Evolutionary conservation across 2,888 invertebrate genomes (phyloP).

Genomic region (Cephus nigrinus): DNA sequence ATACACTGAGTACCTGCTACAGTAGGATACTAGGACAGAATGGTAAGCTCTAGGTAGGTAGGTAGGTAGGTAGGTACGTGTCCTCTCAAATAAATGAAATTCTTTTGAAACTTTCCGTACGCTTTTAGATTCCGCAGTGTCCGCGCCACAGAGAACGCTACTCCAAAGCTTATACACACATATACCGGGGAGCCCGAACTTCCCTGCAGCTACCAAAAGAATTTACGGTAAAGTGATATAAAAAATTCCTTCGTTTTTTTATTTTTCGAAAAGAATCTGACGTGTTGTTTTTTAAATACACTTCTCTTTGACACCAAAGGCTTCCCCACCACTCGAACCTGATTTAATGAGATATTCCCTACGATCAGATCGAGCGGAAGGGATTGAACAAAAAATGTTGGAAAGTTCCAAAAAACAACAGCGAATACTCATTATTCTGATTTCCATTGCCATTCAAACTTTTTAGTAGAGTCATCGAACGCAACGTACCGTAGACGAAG

Average conservation of each 20-base stretch:
- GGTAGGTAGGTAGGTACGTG: background rate
- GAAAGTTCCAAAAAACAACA: constrained; percentile 4
- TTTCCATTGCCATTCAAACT: background rate
- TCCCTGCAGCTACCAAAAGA: background rate
- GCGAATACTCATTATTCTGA: background rate
- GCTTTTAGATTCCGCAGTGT: background rate
- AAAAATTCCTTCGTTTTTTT: background rate
- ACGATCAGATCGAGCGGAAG: background rate
- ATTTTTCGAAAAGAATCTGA: background rate
- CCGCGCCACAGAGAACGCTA: background rate
- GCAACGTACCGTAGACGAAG: constrained; percentile 9
- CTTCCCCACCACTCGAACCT: background rate
- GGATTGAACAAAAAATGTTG: background rate
- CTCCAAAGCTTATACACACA: background rate
- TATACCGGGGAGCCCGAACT: background rate
- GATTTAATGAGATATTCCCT: background rate
- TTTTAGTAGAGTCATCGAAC: background rate
- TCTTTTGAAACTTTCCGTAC: background rate
- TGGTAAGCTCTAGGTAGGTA: background rate
- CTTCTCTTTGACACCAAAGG: background rate
- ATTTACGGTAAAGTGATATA: background rate
- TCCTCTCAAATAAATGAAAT: background rate
- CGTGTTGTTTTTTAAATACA: background rate
- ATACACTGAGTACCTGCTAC: background rate
- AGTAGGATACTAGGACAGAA: background rate